phyloP scores from a whole-genome alignment of 1,140 invertebrate genomes.

The Hylyphantes graminicola region DNA sequence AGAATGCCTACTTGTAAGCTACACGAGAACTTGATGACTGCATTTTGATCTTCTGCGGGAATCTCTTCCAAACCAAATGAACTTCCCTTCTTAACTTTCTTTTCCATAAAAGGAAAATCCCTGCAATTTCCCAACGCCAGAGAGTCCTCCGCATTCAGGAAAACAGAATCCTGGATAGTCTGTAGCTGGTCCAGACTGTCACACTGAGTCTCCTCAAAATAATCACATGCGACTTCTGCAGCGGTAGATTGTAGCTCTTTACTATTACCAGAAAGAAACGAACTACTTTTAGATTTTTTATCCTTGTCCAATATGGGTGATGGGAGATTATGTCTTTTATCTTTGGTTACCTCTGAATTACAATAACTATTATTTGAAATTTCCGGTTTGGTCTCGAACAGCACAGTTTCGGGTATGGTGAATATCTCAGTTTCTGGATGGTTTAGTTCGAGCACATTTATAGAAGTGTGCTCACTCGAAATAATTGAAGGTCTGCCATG shows the following conservation, averaged over 20 bases:
- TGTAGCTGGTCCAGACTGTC: background rate
- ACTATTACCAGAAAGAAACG: background rate
- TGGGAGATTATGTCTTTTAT: no score
- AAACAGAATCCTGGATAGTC: slow-evolving; percentile 13
- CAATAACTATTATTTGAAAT: background rate
- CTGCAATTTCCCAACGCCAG: background rate
- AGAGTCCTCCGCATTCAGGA: slow-evolving; percentile 3
- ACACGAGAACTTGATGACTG: background rate
- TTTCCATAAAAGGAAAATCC: background rate
- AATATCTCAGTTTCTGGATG: slow-evolving; percentile 26
- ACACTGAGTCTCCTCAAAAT: background rate
- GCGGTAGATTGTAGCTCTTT: background rate
- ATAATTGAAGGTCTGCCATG: background rate
- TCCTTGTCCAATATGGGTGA: background rate
- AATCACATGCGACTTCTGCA: background rate
- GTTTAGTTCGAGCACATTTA: background rate
- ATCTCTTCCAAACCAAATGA: background rate
- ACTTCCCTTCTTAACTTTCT: background rate
- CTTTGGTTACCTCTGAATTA: background rate
- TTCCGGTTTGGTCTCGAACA: slow-evolving; percentile 1
- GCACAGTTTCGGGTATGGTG: slow-evolving; percentile 40
- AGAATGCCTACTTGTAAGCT: slow-evolving; percentile 4
- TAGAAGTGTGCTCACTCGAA: background rate
- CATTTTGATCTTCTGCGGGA: background rate
- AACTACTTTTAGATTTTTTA: background rate